phyloP scores from a whole-genome alignment of 2,797 vertebrate species.

The Falco berigora region DNA sequence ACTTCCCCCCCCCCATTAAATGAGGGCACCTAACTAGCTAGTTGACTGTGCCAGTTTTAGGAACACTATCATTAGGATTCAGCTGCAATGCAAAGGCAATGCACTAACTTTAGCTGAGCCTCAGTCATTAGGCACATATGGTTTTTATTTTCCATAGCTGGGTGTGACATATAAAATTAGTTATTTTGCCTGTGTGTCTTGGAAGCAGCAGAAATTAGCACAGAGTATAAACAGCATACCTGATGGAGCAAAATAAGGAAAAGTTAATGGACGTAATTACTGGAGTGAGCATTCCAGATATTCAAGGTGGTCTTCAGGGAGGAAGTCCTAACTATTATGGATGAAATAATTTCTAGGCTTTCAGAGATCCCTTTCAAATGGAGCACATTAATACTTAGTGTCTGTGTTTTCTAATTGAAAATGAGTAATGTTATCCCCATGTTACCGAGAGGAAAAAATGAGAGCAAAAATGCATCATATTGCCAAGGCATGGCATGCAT shows the following conservation, averaged over 20 bases:
- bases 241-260: neutral
- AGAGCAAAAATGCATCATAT: rapidly evolving
- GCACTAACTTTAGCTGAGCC: slow-evolving; percentile 10
- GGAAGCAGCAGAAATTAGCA: slow-evolving; percentile 16
- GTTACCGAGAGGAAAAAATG: neutral
- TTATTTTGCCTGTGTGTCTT: neutral
- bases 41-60: neutral
- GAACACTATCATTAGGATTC: neutral
- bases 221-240: neutral
- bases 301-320: neutral
- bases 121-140: slow-evolving; percentile 2
- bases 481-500: rapidly evolving
- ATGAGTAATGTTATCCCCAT: neutral
- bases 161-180: slow-evolving; percentile 3
- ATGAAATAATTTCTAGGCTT: neutral
- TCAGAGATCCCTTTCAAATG: neutral
- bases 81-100: slow-evolving; percentile 16
- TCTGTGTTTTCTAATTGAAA: neutral
- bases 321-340: neutral
- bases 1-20: neutral
- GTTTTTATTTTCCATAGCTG: neutral
- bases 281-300: neutral
- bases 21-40: neutral
- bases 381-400: neutral
- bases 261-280: neutral